phyloP scores from a whole-genome alignment of 2,113 vertebrate genomes.

The Rhinopomastus cyanomelas region DNA sequence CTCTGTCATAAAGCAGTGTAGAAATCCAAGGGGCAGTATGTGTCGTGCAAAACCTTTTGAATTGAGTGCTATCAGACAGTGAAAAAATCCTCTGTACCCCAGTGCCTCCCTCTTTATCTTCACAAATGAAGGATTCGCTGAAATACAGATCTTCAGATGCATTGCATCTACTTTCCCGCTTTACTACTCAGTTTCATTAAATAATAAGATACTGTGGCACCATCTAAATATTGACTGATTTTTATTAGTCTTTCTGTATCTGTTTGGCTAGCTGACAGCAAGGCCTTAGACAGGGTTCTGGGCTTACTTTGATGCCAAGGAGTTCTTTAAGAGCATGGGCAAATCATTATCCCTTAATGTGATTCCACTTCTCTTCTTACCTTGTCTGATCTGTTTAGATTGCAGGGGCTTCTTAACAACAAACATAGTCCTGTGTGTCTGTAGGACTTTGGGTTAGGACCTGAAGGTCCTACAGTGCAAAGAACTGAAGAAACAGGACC shows the following conservation, averaged over 20 bases:
- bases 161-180: not conserved
- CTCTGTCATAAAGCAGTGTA: not conserved
- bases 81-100: constrained; percentile 3
- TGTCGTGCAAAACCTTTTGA: constrained; percentile 19
- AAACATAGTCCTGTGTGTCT: not conserved
- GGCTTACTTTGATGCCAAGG: constrained; percentile 36
- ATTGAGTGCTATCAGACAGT: constrained; percentile 14
- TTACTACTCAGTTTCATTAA: constrained; percentile 40
- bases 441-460: not conserved
- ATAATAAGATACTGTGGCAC: constrained; percentile 58
- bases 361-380: constrained; percentile 50
- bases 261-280: constrained; percentile 49
- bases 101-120: constrained; percentile 29
- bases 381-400: constrained; percentile 49
- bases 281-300: constrained; percentile 9
- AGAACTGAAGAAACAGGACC: not conserved
- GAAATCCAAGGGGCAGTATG: constrained; percentile 18
- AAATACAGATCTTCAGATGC: constrained; percentile 33
- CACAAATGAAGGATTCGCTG: constrained; percentile 43
- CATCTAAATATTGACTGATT: constrained; percentile 61
- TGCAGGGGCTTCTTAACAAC: constrained; percentile 33
- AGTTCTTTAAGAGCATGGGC: constrained; percentile 54
- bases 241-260: constrained; percentile 61
- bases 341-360: constrained; percentile 56
- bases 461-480: not conserved